These are phyloP conservation scores for Drosophila histrio DNA, from an alignment of 2,888 invertebrate genomes.

Conservation along the genomic window DNA sequence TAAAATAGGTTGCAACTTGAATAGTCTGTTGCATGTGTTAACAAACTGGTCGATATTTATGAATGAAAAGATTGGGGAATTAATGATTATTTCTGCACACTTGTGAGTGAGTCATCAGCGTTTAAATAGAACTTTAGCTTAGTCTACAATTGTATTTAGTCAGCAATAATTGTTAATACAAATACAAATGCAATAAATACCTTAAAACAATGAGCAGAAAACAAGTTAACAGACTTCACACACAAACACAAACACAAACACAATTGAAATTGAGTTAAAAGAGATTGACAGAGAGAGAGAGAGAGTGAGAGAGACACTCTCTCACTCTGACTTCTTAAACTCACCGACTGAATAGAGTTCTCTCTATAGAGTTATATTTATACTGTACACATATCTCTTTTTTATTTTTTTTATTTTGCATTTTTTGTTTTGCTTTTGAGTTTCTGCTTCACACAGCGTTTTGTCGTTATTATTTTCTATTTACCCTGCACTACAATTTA, in stretches of 20 bases:
- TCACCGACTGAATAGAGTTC: neutral
- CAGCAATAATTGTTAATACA: conserved; percentile 51
- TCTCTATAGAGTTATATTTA: conserved; percentile 4
- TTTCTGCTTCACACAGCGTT: conserved; percentile 45
- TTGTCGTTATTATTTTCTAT: conserved; percentile 43
- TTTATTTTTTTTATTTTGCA: conserved; percentile 41
- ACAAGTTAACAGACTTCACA: conserved; percentile 43
- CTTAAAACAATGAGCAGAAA: conserved; percentile 12
- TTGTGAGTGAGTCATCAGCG: conserved; percentile 42
- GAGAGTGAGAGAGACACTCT: neutral
- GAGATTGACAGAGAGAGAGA: conserved; percentile 5
- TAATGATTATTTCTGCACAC: conserved; percentile 18
- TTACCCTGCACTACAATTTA: conserved; percentile 57
- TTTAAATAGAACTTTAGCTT: conserved; percentile 38
- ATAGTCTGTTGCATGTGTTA: neutral
- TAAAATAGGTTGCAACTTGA: neutral
- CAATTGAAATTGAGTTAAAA: conserved; percentile 3
- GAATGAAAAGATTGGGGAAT: conserved; percentile 2
- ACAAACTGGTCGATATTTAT: conserved; percentile 4
- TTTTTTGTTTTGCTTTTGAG: conserved; percentile 69
- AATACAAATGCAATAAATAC: conserved; percentile 46
- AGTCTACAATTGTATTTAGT: conserved; percentile 33
- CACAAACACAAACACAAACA: conserved; percentile 1
- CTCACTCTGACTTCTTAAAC: conserved; percentile 2
- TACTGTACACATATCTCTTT: conserved; percentile 6